Evolutionary conservation across 2,797 vertebrate genomes (phyloP), one percentile per base, ranked within the genome.

Genomic region (Lophotriccus pileatus): DNA sequence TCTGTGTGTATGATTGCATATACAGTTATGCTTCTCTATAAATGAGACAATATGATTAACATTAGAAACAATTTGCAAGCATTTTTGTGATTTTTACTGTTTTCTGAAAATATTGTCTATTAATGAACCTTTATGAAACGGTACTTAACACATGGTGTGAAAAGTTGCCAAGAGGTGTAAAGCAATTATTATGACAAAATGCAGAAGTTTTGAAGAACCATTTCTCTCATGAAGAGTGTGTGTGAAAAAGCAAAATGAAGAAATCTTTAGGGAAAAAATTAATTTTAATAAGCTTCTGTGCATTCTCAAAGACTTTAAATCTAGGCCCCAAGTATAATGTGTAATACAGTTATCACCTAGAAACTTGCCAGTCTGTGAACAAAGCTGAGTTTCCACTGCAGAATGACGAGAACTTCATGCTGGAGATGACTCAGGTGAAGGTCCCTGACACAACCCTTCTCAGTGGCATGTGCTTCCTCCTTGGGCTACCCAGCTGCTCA

Each of bases 181-280:
- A 95, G 93, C 88, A 97, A 97, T 97, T 97, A 97, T 93, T 88
- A 93, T 96, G 95, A 97, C 95, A 97, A 96, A 97, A 97, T 77
- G 12, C 80, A 89, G 50, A 83, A 95, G 72, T 97, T 97, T 96
- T 88, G 84, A 97, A 97, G 95, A 95, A 62, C 78, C 41, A 80
- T 95, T 98, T 95, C 43, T 36, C 80, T 96, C 95, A 63, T 82
- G 87, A 95, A 93, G 73, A 69, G 70, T 20, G 36, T 74, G 59
- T 95, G 78, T 94, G 91, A 95, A 97, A 87, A 97, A 96, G 66
- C 47, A 94, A 83, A 97, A 95, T 90, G 79, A 96, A 94, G 84
- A 95, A 91, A 68, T 96, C 97, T 64, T 96, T 66, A 82, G 95
- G 96, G 96, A 81, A 95, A 94, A 97, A 97, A 96, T 83, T 96